A percentile compares a stretch with the other conserved stretches of the same genome.
Evolutionary conservation across 2,797 vertebrate species (phyloP).

Genomic region (Sarcoramphus papa): DNA sequence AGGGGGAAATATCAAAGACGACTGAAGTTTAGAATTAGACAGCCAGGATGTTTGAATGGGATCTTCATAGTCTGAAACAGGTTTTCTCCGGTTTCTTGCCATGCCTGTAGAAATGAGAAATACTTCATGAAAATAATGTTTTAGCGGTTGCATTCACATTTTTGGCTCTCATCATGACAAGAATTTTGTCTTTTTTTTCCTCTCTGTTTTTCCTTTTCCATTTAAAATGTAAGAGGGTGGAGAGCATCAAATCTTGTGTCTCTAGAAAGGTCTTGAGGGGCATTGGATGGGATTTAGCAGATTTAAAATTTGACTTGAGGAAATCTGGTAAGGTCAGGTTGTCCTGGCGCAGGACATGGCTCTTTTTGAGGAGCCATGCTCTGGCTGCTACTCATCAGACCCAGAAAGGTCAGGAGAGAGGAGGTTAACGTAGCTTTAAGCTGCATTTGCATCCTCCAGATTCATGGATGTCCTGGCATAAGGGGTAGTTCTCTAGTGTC

Average conservation of each 20-base stretch:
- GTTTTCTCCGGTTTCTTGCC: not conserved
- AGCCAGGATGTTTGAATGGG: not conserved
- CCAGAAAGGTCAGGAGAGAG: not conserved
- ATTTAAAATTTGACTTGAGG: not conserved
- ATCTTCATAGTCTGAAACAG: not conserved
- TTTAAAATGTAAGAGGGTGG: not conserved
- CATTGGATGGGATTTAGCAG: not conserved
- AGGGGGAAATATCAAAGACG: not conserved
- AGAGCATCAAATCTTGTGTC: not conserved
- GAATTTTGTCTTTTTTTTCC: not conserved
- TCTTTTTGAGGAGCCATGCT: not conserved
- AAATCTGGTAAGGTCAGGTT: not conserved
- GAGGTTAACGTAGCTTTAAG: not conserved
- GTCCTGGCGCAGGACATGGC: not conserved
- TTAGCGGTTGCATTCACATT: not conserved
- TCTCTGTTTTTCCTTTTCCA: not conserved
- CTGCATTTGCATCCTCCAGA: not conserved
- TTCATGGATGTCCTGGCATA: not conserved
- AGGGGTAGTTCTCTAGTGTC: not conserved
- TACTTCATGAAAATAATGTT: accelerated
- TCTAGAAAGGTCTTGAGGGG: not conserved
- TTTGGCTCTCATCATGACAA: not conserved
- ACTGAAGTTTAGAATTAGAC: not conserved
- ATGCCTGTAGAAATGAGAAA: not conserved
- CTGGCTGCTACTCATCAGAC: not conserved